A percentile compares a stretch with the other conserved stretches of the same genome.
phyloP scores from a whole-genome alignment of 2,888 invertebrate genomes.

The Melanargia galathea region DNA sequence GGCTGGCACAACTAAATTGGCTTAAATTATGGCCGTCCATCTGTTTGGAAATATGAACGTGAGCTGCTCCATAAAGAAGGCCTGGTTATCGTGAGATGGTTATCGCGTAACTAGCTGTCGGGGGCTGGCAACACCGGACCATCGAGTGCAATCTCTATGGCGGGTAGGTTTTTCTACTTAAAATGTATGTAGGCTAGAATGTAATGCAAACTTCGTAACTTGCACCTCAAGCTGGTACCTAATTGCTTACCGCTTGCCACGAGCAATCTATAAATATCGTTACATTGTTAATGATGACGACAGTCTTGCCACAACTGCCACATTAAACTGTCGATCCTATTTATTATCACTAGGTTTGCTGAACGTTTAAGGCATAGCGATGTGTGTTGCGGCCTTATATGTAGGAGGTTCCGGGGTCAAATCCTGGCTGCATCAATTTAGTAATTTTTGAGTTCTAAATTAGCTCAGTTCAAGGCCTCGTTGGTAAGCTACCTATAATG shows the following conservation, averaged over 20 bases:
- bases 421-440: background rate
- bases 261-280: slow-evolving; percentile 16
- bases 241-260: slow-evolving; percentile 27
- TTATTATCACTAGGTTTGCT: slow-evolving; percentile 1
- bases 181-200: slow-evolving; percentile 47
- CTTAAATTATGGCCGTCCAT: slow-evolving; percentile 63
- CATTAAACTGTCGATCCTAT: background rate
- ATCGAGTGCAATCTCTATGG: slow-evolving; percentile 52
- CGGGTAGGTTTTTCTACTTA: slow-evolving; percentile 47
- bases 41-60: slow-evolving; percentile 60
- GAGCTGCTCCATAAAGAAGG: slow-evolving; percentile 70
- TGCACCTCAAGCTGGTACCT: slow-evolving; percentile 34
- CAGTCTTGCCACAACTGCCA: slow-evolving; percentile 10
- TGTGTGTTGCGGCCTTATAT: background rate
- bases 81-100: slow-evolving; percentile 59
- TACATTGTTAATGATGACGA: slow-evolving; percentile 26
- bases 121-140: slow-evolving; percentile 54
- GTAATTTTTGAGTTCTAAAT: too few relatives aligned
- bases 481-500: too few relatives aligned
- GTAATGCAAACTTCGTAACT: slow-evolving; percentile 37
- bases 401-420: background rate
- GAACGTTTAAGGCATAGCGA: background rate
- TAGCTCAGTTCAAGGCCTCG: too few relatives aligned
- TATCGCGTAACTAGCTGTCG: slow-evolving; percentile 72
- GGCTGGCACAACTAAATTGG: slow-evolving; percentile 60